These are phyloP conservation scores for Clarias magur DNA, from an alignment of 2,113 vertebrate genomes.

Conservation along the genomic window DNA sequence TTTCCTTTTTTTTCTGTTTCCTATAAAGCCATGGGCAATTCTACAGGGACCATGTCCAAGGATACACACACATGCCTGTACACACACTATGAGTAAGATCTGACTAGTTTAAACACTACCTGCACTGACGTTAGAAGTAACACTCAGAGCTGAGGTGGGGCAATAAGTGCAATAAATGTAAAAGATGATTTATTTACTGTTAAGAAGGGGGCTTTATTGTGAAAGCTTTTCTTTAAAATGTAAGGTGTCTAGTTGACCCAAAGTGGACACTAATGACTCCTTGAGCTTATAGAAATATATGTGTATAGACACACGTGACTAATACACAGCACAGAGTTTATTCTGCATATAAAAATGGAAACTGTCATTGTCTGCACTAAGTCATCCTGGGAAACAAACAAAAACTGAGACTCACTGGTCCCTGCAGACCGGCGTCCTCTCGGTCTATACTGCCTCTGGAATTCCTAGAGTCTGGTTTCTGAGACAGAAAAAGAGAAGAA, in stretches of 20 bases:
- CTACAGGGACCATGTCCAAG: not conserved
- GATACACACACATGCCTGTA: not conserved
- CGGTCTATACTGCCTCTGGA: conserved; percentile 90
- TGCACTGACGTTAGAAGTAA: conserved; percentile 9
- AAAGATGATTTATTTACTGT: not conserved
- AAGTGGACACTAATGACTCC: not conserved
- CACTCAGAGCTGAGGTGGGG: not conserved
- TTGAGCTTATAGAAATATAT: not conserved
- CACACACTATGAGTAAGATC: conserved; percentile 19
- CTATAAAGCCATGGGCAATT: conserved; percentile 18
- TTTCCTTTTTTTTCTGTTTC: conserved; percentile 14
- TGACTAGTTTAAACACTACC: conserved; percentile 26
- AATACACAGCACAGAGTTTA: not conserved
- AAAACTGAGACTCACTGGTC: conserved; percentile 78
- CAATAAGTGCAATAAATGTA: not conserved
- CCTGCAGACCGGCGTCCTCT: conserved; percentile 85
- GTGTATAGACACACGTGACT: not conserved
- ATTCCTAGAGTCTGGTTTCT: conserved; percentile 94
- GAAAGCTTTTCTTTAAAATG: not conserved
- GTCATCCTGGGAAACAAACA: conserved; percentile 40
- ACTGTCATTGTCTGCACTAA: not conserved
- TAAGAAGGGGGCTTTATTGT: not conserved
- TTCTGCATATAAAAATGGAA: conserved; percentile 22
- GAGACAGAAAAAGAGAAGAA: conserved; percentile 19
- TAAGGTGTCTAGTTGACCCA: not conserved